phyloP scores from a whole-genome alignment of 2,888 invertebrate species.

The Halocaridina rubra region DNA sequence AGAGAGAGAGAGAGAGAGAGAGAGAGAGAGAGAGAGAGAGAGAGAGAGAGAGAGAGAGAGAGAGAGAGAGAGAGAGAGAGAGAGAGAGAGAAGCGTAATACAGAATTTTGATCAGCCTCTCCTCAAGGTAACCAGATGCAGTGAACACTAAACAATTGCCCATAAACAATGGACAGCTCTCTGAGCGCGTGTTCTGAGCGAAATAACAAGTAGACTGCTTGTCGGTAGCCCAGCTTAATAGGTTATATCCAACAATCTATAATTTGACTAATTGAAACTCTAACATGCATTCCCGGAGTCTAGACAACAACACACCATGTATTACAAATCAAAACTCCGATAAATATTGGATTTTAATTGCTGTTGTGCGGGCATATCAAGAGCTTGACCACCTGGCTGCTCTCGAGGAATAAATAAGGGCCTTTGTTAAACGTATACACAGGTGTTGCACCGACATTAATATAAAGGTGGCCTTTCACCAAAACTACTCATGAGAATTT shows the following conservation, averaged over 20 bases:
- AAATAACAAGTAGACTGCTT: not conserved
- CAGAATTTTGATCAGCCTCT: not conserved
- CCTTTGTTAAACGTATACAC: too few species aligned
- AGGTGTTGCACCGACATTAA: too few species aligned
- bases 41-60: not conserved
- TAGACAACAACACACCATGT: not conserved
- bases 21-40: too few species aligned
- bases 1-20: too few species aligned
- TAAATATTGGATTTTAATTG: not conserved
- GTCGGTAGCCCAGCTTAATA: not conserved
- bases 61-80: not conserved
- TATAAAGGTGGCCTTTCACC: too few species aligned
- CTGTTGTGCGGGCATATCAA: not conserved
- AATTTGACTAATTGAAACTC: not conserved
- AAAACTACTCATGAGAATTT: too few species aligned
- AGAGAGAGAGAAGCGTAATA: not conserved
- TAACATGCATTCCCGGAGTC: not conserved
- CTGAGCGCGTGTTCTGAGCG: not conserved
- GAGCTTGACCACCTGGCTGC: not conserved
- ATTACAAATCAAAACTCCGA: not conserved
- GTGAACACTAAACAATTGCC: not conserved
- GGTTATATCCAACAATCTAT: not conserved
- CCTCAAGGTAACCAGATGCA: not conserved
- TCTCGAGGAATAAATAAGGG: not conserved
- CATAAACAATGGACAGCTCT: not conserved